Evolutionary conservation across 2,113 vertebrate genomes (phyloP).

Genomic region (Chionomys nivalis): DNA sequence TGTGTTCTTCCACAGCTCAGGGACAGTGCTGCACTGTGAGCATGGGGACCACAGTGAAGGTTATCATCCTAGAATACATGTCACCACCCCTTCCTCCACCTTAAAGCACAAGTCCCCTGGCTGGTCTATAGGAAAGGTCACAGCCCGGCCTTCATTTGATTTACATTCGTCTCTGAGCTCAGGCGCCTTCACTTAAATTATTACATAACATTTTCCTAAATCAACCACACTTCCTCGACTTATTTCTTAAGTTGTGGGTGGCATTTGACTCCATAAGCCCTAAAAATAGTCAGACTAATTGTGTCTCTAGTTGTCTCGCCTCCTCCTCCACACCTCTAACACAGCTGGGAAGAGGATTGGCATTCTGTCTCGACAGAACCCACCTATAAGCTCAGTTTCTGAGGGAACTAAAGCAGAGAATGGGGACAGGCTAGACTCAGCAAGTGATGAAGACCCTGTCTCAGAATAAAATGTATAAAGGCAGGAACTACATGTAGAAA

Average conservation of each 20-base stretch:
- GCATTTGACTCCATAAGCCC: background rate
- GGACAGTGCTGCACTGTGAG: background rate
- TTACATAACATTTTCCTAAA: background rate
- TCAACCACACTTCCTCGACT: slow-evolving; percentile 15
- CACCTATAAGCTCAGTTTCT: background rate
- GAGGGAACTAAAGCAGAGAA: background rate
- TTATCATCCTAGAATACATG: background rate
- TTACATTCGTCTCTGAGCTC: background rate
- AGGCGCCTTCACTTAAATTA: background rate
- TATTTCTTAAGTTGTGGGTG: background rate
- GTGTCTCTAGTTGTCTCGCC: background rate
- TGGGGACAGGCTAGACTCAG: background rate
- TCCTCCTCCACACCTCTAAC: background rate
- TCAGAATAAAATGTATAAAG: background rate
- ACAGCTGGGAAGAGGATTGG: background rate
- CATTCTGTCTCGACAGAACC: background rate
- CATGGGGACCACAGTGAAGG: background rate
- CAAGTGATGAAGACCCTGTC: background rate
- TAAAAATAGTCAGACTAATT: slow-evolving; percentile 7
- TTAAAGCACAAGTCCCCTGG: background rate
- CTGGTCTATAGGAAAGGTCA: background rate
- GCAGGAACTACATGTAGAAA: background rate
- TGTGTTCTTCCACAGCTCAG: background rate
- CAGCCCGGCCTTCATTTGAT: background rate
- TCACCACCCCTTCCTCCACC: background rate